Evolutionary conservation across 2,888 invertebrate genomes (phyloP), one percentile per base, ranked within the genome.

Genomic region (Parelbella ahira): DNA sequence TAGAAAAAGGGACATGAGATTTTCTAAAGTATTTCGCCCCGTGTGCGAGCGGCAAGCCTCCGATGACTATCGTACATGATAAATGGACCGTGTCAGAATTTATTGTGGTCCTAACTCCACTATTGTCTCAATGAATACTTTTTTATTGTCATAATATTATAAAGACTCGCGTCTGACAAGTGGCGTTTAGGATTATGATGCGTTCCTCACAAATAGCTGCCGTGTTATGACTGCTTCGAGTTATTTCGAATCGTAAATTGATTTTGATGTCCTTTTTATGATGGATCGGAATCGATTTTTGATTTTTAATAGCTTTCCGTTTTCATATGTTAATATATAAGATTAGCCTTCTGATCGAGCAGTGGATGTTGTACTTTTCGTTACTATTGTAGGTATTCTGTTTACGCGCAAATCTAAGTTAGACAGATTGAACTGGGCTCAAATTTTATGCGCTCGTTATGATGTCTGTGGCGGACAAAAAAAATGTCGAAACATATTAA

Each of bases 101-200:
- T 82, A 83, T 82, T 78, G 77, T 77, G 70, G 69, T 68, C 65
- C 72, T 64, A 66, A 68, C 75, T 75, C 68, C 56, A 64, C 84
- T 86, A 86, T 87, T 87, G 87, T 87, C 83, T 87, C 87, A 86
- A 86, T 86, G 83, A 83, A 81, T 79, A 70, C 75, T 76, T 83
- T 81, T 84, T 84, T 87, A 77, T 75, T 74, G 76, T 79, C 79
- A 78, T 69, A 74, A 79, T 75, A 80, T 79, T 73, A 72, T 78
- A 77, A 68, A 66, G 64, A 70, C 60, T 60, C 63, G 54, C 60
- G 56, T 80, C 73, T 81, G 78, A 79, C 78, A 80, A 79, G 80
- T 75, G 74, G 77, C 76, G 78, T 77, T 41, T 75, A 71, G 71
- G 68, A 78, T 75, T 78, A 80, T 77, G 69, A 71, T 64, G 62